A percentile compares a stretch with the other conserved stretches of the same genome.
Evolutionary conservation across 2,113 vertebrate genomes (phyloP).

Genomic region (Nematolebias whitei): DNA sequence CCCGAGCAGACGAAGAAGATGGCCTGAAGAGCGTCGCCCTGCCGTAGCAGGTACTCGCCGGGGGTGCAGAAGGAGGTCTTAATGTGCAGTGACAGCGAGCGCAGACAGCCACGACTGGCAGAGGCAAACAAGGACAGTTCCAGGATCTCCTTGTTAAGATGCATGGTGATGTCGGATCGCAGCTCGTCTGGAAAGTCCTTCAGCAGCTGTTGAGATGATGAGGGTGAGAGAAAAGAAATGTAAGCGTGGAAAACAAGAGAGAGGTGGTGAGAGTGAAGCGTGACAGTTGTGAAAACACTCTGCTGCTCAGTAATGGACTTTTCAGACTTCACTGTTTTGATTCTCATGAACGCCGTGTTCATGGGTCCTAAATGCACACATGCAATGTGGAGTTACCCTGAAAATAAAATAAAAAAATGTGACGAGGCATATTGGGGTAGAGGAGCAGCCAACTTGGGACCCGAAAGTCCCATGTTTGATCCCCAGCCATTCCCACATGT

Average conservation of each 20-base stretch:
- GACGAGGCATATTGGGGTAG: conserved; percentile 6
- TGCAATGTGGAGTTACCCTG: neutral
- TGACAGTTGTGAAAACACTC: conserved; percentile 27
- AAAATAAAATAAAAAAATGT: neutral
- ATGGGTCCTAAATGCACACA: neutral
- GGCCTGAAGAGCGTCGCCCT: conserved; percentile 97
- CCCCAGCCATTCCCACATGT: no score
- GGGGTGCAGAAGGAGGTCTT: conserved; percentile 98
- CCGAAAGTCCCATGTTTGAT: no score
- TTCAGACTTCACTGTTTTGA: neutral
- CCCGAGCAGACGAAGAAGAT: conserved; percentile 98
- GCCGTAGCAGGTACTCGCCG: conserved; percentile 94
- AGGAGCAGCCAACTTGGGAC: no score
- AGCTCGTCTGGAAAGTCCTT: conserved; percentile 97
- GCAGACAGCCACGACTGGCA: conserved; percentile 94
- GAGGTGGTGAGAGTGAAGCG: conserved; percentile 3
- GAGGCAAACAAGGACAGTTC: conserved; percentile 94
- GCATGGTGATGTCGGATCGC: conserved; percentile 97
- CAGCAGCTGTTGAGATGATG: conserved; percentile 83
- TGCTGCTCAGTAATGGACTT: conserved; percentile 26
- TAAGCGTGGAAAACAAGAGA: neutral
- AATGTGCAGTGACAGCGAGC: conserved; percentile 96
- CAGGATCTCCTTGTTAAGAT: conserved; percentile 98
- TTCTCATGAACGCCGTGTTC: neutral
- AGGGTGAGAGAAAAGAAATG: neutral